Evolutionary conservation across 1,140 invertebrate species (phyloP), one percentile per base, ranked within the genome.

Genomic region (Lasaia peninsularis): DNA sequence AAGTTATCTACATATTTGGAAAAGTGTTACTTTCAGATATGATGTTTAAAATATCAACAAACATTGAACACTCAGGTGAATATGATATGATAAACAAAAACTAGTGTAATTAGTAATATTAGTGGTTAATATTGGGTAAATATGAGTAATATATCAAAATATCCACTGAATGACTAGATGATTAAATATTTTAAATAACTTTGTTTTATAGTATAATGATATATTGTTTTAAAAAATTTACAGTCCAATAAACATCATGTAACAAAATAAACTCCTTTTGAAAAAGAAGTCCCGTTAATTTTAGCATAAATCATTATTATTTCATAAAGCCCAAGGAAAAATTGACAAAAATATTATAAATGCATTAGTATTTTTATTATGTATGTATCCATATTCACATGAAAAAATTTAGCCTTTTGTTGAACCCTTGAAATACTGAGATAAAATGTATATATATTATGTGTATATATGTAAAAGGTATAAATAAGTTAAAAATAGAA

Each of bases 21-120:
- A 14, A 35, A n/a, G 7, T 35, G 34, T 35, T 1, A 2, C n/a
- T 35, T 14, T 37, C 14, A 16, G 31, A 32, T 51, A 51, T 10
- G 3, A 11, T 44, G 18, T 10, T 44, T 7, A 18, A 18, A 44
- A 44, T 40, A 44, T 44, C 0, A 44, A 44, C 11, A 28, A 31
- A 35, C 24, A 55, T 55, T 55, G 35, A 55, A 54, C 35, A 53
- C 52, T 37, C 14, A 55, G 12, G 14, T 55, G 35, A 55, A 35
- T 24, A 37, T 55, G 20, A 40, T 18, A 55, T 55, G 18, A 14
- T 40, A 12, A 37, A 28, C 35, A 54, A 24, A 44, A 8, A 16
- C 9, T 44, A 20, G 40, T 44, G n/a, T n/a, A n/a, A n/a, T 20
- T 4, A 44, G 24, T 24, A 24, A 28, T 28, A 28, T 28, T 28